phyloP scores from a whole-genome alignment of 2,888 invertebrate genomes.

The Protophormia terraenovae region DNA sequence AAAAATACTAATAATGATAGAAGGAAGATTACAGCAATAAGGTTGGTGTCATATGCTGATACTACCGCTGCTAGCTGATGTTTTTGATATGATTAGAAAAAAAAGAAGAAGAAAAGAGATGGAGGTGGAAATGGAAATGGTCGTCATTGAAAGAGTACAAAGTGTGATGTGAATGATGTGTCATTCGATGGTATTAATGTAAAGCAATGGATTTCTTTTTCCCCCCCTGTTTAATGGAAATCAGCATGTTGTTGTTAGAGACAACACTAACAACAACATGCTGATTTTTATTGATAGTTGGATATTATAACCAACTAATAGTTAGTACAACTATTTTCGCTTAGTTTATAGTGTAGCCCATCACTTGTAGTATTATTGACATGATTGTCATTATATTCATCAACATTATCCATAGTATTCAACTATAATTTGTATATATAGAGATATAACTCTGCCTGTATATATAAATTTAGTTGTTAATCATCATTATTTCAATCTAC shows the following conservation, averaged over 20 bases:
- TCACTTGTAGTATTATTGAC: slow-evolving; percentile 1
- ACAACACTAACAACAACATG: too few relatives aligned
- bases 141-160: not conserved
- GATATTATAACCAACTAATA: not conserved
- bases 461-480: not conserved
- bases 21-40: not conserved
- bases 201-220: slow-evolving; percentile 18
- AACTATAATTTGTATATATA: not conserved
- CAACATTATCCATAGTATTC: not conserved
- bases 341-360: not conserved
- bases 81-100: not conserved
- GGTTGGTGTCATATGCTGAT: slow-evolving; percentile 11
- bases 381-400: not conserved
- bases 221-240: not conserved
- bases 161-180: not conserved
- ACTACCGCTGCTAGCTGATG: not conserved
- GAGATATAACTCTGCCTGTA: not conserved
- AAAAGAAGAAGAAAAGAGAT: not conserved
- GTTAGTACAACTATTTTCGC: not conserved
- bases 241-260: not conserved
- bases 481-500: not conserved
- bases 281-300: not conserved
- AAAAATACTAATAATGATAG: slow-evolving; percentile 3
- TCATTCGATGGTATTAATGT: slow-evolving; percentile 33
- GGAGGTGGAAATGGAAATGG: too few relatives aligned